Conservation (phyloP, 2,113 vertebrate species). For the Petromus typicus region DNA sequence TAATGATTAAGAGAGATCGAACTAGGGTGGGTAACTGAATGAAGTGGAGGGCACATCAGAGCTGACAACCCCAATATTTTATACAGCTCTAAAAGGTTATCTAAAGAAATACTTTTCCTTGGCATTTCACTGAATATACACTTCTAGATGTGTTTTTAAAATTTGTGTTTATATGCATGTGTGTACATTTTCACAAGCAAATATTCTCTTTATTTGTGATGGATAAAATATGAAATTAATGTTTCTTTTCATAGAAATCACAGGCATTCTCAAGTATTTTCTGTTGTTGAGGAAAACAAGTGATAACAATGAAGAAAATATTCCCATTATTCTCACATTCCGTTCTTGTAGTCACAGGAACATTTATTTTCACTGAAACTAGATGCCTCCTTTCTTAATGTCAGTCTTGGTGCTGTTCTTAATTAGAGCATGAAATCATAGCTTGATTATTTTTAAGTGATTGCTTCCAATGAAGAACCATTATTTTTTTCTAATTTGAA, state of each 20-base stretch:
- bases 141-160: not conserved
- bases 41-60: not conserved
- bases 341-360: not conserved
- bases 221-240: not conserved
- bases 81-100: not conserved
- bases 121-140: not conserved
- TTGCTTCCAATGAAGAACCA: not conserved
- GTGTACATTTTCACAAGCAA: not conserved
- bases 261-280: not conserved
- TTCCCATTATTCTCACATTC: not conserved
- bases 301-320: not conserved
- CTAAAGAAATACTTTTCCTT: not conserved
- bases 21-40: not conserved
- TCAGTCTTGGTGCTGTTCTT: not conserved
- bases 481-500: not conserved
- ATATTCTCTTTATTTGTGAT: not conserved
- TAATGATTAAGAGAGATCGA: not conserved
- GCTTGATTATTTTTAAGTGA: not conserved
- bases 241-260: not conserved
- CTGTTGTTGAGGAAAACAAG: not conserved
- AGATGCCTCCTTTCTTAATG: not conserved
- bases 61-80: not conserved
- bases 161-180: not conserved
- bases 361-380: not conserved
- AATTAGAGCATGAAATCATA: not conserved